Evolutionary conservation across 2,113 vertebrate species (phyloP).

Genomic region (Scolopax mira): DNA sequence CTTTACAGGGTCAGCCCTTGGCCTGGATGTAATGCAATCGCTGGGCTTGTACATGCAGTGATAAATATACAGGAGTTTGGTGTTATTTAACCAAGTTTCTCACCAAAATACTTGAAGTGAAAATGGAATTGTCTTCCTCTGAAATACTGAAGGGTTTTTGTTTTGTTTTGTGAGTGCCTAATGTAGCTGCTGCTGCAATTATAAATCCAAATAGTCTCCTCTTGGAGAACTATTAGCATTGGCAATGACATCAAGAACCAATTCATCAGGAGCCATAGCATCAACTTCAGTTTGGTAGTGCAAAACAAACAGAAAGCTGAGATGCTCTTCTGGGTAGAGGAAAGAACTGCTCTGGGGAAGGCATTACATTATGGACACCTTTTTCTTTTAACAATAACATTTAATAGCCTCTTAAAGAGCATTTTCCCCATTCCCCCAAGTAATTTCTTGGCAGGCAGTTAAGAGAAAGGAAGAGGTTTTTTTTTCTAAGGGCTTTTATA

Average conservation of each 20-base stretch:
- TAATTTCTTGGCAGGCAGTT: slow-evolving; percentile 61
- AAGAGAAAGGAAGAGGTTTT: slow-evolving; percentile 33
- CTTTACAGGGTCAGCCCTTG: neutral
- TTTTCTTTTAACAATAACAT: slow-evolving; percentile 62
- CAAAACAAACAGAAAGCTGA: slow-evolving; percentile 55
- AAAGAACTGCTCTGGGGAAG: slow-evolving; percentile 53
- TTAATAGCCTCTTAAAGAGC: slow-evolving; percentile 66
- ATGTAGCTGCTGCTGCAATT: slow-evolving; percentile 31
- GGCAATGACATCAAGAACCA: slow-evolving; percentile 22
- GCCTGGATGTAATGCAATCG: neutral
- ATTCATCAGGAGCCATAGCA: slow-evolving; percentile 36
- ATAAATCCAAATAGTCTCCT: neutral
- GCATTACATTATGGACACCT: slow-evolving; percentile 47
- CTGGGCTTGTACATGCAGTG: neutral
- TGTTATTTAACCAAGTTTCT: neutral
- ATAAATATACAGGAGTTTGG: neutral
- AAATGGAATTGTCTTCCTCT: neutral
- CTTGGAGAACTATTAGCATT: slow-evolving; percentile 20
- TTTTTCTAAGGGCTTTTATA: slow-evolving; percentile 51
- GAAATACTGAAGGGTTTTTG: neutral
- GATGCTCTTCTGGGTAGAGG: slow-evolving; percentile 3
- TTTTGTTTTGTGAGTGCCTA: neutral
- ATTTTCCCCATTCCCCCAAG: slow-evolving; percentile 58
- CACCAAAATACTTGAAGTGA: neutral
- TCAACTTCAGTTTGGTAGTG: slow-evolving; percentile 19